A percentile compares a stretch with the other conserved stretches of the same genome.
Conservation (phyloP, 2,888 invertebrate species). For the Dryocosmus kuriphilus region DNA sequence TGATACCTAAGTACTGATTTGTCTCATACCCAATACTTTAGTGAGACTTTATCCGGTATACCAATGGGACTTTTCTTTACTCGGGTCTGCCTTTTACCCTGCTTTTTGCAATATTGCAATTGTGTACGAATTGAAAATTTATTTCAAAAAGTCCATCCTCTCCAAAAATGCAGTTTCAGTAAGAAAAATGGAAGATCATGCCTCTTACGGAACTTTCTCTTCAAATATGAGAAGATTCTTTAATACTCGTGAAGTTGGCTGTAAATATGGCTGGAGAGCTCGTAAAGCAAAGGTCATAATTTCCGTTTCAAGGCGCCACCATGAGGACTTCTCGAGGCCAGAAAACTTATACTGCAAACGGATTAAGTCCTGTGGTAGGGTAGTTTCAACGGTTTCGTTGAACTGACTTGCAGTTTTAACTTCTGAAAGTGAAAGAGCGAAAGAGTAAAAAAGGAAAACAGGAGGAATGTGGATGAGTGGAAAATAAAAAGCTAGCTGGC, state of each 20-base stretch:
- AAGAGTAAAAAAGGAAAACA: neutral
- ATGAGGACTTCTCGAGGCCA: slow-evolving; percentile 60
- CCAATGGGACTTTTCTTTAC: too few relatives aligned
- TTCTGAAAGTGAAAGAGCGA: slow-evolving; percentile 8
- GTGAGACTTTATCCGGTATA: too few relatives aligned
- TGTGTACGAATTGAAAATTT: too few relatives aligned
- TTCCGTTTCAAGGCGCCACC: slow-evolving; percentile 45
- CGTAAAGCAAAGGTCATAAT: slow-evolving; percentile 36
- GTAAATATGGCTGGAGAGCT: slow-evolving; percentile 24
- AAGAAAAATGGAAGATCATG: neutral
- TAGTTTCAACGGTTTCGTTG: slow-evolving; percentile 27
- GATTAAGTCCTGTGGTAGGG: slow-evolving; percentile 26
- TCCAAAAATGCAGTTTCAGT: too few relatives aligned
- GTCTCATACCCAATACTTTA: too few relatives aligned
- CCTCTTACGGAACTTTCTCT: neutral
- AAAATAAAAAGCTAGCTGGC: slow-evolving; percentile 29
- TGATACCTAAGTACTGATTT: too few relatives aligned
- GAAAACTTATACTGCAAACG: slow-evolving; percentile 58
- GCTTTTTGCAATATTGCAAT: too few relatives aligned
- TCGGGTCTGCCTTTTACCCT: too few relatives aligned
- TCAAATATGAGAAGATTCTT: slow-evolving; percentile 2
- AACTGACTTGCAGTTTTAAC: slow-evolving; percentile 33
- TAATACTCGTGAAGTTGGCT: slow-evolving; percentile 19
- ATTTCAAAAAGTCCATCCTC: too few relatives aligned
- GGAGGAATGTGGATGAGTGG: slow-evolving; percentile 11